Evolutionary conservation across 2,888 invertebrate genomes (phyloP).

Genomic region (Idaea biselata): DNA sequence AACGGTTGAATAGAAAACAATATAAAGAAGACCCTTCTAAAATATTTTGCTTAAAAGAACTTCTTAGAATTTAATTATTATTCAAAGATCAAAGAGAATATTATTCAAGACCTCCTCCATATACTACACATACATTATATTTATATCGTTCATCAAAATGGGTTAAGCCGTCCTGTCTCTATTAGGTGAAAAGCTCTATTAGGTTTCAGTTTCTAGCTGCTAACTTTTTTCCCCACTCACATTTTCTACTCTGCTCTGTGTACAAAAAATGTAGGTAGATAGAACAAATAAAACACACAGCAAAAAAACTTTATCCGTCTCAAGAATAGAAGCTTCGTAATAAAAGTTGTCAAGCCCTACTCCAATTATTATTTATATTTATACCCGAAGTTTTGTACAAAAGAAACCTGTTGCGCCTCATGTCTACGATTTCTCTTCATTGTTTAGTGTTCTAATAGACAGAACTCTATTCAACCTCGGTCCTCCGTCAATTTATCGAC

Average conservation of each 20-base stretch:
- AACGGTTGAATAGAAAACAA: too few species aligned
- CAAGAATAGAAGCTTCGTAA: not conserved
- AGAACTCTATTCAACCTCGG: not conserved
- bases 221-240: not conserved
- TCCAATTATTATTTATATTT: not conserved
- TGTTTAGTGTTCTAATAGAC: constrained; percentile 3
- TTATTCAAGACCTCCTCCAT: too few species aligned
- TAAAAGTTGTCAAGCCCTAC: not conserved
- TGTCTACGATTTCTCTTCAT: constrained; percentile 2
- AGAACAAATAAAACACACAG: not conserved
- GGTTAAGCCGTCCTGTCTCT: not conserved
- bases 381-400: constrained; percentile 5
- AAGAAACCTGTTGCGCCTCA: constrained; percentile 10
- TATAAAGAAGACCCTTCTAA: too few species aligned
- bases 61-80: too few species aligned
- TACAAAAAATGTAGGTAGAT: not conserved
- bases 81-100: too few species aligned
- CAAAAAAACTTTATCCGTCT: not conserved
- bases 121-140: too few species aligned
- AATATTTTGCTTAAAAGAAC: too few species aligned
- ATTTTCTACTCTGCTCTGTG: not conserved
- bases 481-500: constrained; percentile 36
- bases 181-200: not conserved
- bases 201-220: not conserved
- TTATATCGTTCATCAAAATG: too few species aligned